Evolutionary conservation across 2,797 vertebrate species (phyloP).

Genomic region (Denticeps clupeoides): DNA sequence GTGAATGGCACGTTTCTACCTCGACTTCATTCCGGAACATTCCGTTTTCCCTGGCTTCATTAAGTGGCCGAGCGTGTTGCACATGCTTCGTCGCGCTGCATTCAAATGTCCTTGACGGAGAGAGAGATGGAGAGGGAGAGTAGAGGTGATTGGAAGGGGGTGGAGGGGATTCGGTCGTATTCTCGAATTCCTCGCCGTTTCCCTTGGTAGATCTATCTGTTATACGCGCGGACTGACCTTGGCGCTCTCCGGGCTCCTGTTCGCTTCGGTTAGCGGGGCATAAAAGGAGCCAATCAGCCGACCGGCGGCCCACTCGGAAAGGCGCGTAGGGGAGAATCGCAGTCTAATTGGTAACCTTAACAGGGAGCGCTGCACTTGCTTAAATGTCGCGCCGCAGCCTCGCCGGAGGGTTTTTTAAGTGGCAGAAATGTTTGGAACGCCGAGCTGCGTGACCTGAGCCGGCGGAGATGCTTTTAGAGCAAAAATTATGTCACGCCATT

Average conservation of each 20-base stretch:
- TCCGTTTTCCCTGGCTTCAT: constrained; percentile 29
- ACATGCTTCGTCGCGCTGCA: constrained; percentile 22
- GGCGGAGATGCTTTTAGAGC: too few relatives aligned
- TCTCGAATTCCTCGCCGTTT: constrained; percentile 12
- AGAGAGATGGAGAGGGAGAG: not conserved
- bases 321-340: constrained; percentile 10
- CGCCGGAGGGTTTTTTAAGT: constrained; percentile 21
- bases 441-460: too few relatives aligned
- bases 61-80: constrained; percentile 27
- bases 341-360: constrained; percentile 36
- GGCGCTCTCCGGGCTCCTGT: constrained; percentile 23
- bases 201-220: constrained; percentile 27
- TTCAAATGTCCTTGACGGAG: constrained; percentile 38
- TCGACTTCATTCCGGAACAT: not conserved
- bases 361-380: constrained; percentile 19
- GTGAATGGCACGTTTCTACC: not conserved
- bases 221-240: constrained; percentile 40
- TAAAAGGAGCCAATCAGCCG: constrained; percentile 28
- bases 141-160: not conserved
- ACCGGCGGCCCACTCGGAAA: constrained; percentile 16
- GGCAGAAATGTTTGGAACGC: not conserved
- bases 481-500: too few relatives aligned
- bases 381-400: constrained; percentile 38
- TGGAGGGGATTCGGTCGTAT: constrained; percentile 12
- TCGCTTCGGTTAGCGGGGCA: constrained; percentile 9